Evolutionary conservation across 2,797 vertebrate genomes (phyloP).

Genomic region (Anniella stebbinsi): DNA sequence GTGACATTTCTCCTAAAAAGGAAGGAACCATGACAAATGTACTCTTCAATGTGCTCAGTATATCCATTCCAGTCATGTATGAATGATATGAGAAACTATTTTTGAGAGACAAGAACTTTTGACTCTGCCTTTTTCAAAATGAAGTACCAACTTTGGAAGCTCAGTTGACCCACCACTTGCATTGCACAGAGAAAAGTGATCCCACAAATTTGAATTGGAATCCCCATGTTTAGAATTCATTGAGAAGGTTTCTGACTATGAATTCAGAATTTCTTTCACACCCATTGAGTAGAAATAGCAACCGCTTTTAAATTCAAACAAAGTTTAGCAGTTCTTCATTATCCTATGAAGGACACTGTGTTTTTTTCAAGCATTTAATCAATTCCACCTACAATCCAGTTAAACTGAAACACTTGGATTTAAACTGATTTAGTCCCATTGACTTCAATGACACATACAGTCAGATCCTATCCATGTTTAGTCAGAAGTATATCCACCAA

Average conservation of each 20-base stretch:
- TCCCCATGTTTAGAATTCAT: background rate
- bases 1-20: too few relatives aligned
- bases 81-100: background rate
- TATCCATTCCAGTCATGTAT: background rate
- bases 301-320: background rate
- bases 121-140: background rate
- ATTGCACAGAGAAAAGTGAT: background rate
- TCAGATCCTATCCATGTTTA: background rate
- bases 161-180: background rate
- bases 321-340: conserved; percentile 3
- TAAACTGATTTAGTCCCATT: background rate
- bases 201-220: background rate
- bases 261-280: conserved; percentile 9
- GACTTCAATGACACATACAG: background rate
- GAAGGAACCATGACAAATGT: background rate
- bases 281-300: background rate
- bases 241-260: background rate
- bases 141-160: background rate
- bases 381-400: conserved; percentile 21
- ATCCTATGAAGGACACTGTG: conserved; percentile 10
- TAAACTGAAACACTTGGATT: conserved; percentile 9
- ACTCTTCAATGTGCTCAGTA: background rate
- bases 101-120: background rate
- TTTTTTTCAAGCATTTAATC: conserved; percentile 8
- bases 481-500: background rate